phyloP scores from a whole-genome alignment of 1,140 invertebrate species.

The Anthonomus grandis region DNA sequence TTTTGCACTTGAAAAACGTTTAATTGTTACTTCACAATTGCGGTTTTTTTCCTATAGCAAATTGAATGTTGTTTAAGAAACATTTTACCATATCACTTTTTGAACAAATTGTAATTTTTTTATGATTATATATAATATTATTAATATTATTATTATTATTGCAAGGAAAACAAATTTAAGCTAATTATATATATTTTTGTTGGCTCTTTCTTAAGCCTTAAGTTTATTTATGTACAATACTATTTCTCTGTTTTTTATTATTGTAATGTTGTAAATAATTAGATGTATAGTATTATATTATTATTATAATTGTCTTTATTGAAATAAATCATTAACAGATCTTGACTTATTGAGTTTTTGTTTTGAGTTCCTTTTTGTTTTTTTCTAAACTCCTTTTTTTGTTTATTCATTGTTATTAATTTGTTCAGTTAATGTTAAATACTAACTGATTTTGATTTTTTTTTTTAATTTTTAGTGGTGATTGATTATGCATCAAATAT shows the following conservation, averaged over 20 bases:
- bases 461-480: too few species aligned
- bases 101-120: constrained; percentile 38
- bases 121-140: constrained; percentile 16
- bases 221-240: constrained; percentile 43
- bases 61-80: constrained; percentile 38
- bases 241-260: constrained; percentile 44
- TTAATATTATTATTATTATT: constrained; percentile 6
- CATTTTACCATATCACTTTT: constrained; percentile 46
- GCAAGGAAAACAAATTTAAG: constrained; percentile 8
- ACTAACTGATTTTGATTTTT: too few species aligned
- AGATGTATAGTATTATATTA: constrained; percentile 50
- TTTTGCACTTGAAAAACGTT: too few species aligned
- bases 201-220: constrained; percentile 35
- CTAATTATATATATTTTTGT: constrained; percentile 44
- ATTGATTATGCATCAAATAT: too few species aligned
- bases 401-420: too few species aligned
- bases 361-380: too few species aligned
- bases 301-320: constrained; percentile 50
- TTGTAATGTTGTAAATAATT: constrained; percentile 49
- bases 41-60: constrained; percentile 19
- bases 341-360: too few species aligned
- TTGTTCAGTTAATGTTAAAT: too few species aligned
- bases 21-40: constrained; percentile 1
- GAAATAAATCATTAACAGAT: constrained; percentile 47
- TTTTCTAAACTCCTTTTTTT: too few species aligned